phyloP scores from a whole-genome alignment of 2,888 invertebrate species.

The Palloptera scutellata region DNA sequence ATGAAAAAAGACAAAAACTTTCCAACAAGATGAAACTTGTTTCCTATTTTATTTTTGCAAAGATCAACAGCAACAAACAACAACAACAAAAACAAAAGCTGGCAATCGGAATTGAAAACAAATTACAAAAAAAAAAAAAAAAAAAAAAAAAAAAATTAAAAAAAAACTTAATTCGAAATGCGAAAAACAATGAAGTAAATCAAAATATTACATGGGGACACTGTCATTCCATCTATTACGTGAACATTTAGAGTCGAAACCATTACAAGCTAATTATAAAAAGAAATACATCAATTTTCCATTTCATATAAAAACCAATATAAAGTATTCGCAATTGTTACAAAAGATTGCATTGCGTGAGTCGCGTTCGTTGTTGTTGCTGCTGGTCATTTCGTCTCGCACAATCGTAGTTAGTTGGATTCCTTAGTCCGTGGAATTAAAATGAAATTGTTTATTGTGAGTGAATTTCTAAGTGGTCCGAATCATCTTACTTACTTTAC shows the following conservation, averaged over 20 bases:
- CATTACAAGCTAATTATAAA: slow-evolving; percentile 25
- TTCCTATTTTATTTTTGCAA: slow-evolving; percentile 16
- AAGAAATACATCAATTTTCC: not conserved
- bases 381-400: not conserved
- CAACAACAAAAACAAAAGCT: no score
- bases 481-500: not conserved
- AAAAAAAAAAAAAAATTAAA: no score
- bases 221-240: no score
- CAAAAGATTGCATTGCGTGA: slow-evolving; percentile 46
- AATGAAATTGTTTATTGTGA: slow-evolving; percentile 49
- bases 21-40: slow-evolving; percentile 20
- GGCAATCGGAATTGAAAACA: no score
- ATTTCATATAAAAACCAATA: slow-evolving; percentile 50
- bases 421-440: slow-evolving; percentile 8
- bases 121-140: no score
- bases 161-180: no score
- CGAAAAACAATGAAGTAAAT: no score
- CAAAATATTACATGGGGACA: not conserved
- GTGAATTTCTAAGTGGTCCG: no score
- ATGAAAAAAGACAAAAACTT: not conserved
- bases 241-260: no score
- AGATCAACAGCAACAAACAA: no score
- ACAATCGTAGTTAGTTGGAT: not conserved
- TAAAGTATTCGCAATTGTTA: slow-evolving; percentile 43
- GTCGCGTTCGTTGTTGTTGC: slow-evolving; percentile 27